These are phyloP conservation scores for Thalassoma bifasciatum DNA, from an alignment of 2,113 vertebrate species.

Conservation along the genomic window DNA sequence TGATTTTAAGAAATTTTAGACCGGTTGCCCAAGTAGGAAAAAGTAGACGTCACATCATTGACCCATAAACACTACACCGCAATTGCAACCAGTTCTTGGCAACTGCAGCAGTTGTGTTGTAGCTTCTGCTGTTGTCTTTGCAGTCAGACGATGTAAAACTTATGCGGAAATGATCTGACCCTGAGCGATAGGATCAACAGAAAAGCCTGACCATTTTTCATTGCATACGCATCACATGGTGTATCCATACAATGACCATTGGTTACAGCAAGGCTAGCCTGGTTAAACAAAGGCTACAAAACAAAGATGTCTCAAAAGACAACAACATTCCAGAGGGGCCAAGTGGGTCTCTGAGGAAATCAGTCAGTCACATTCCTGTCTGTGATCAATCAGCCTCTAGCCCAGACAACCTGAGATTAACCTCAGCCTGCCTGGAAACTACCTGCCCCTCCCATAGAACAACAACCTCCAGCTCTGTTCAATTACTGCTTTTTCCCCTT, in stretches of 20 bases:
- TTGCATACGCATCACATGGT: not conserved
- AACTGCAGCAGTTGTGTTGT: too few species aligned
- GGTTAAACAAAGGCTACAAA: constrained; percentile 69
- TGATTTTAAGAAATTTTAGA: too few species aligned
- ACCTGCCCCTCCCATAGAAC: constrained; percentile 52
- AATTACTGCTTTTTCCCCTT: constrained; percentile 35
- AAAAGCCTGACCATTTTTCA: not conserved
- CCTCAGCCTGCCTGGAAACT: constrained; percentile 63
- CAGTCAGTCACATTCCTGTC: constrained; percentile 77
- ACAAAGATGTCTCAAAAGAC: constrained; percentile 66
- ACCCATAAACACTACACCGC: too few species aligned
- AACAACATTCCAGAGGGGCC: constrained; percentile 76
- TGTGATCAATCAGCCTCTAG: constrained; percentile 81
- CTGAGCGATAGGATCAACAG: not conserved
- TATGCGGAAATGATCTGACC: not conserved
- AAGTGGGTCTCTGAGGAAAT: constrained; percentile 74
- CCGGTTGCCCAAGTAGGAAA: too few species aligned
- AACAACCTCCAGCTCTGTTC: constrained; percentile 27
- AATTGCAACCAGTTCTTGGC: too few species aligned
- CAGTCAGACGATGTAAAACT: too few species aligned
- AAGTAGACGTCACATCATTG: too few species aligned
- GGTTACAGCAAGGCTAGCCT: constrained; percentile 41
- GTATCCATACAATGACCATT: not conserved
- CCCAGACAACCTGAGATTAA: constrained; percentile 73
- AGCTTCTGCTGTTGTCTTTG: too few species aligned